phyloP scores from a whole-genome alignment of 2,888 invertebrate genomes.

The Physocephala rufipes region DNA sequence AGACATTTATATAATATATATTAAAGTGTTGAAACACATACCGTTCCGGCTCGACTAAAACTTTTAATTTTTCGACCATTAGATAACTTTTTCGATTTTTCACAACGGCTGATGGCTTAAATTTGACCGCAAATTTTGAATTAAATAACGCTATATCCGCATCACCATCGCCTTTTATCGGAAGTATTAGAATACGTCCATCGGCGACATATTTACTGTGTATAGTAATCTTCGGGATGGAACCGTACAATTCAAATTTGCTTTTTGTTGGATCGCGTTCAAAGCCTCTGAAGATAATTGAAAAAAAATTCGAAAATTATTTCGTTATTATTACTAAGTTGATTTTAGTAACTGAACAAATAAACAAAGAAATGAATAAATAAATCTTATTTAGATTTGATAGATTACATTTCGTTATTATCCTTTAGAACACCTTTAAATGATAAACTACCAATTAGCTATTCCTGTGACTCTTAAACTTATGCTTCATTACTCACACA shows the following conservation, averaged over 20 bases:
- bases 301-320: background rate
- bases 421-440: too few species aligned
- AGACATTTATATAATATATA: background rate
- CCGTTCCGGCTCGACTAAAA: slow-evolving; percentile 60
- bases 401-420: too few species aligned
- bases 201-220: slow-evolving; percentile 63
- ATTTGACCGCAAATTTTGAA: slow-evolving; percentile 61
- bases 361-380: too few species aligned
- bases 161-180: slow-evolving; percentile 65
- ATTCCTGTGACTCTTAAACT: background rate
- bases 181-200: slow-evolving; percentile 66
- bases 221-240: slow-evolving; percentile 55
- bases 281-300: slow-evolving; percentile 55
- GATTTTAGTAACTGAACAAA: background rate
- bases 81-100: slow-evolving; percentile 56
- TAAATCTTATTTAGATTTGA: background rate
- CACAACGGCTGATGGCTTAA: slow-evolving; percentile 55
- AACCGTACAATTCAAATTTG: slow-evolving; percentile 63
- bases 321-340: background rate
- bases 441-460: too few species aligned
- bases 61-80: slow-evolving; percentile 59
- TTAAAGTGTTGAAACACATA: slow-evolving; percentile 40
- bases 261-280: slow-evolving; percentile 56
- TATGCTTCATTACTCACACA: slow-evolving; percentile 56
- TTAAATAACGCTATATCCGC: slow-evolving; percentile 57